These are phyloP conservation scores for Didymodactylos carnosus DNA, from an alignment of 2,888 invertebrate species.

Conservation along the genomic window DNA sequence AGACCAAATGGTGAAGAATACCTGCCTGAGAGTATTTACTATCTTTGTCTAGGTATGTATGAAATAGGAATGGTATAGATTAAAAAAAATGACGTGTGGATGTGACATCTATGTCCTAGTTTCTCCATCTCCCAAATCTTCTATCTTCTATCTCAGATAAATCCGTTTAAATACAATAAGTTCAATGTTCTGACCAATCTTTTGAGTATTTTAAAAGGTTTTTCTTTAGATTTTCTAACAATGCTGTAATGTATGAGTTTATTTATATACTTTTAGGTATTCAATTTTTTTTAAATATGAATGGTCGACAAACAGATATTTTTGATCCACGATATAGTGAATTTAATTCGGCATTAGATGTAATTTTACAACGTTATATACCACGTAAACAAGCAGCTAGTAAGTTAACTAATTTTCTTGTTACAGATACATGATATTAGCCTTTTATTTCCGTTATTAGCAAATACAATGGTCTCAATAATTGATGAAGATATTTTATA, in stretches of 20 bases:
- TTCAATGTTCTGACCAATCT: no score
- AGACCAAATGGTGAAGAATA: slow-evolving; percentile 79
- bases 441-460: no score
- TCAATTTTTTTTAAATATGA: slow-evolving; percentile 68
- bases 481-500: slow-evolving; percentile 87
- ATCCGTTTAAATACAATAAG: no score
- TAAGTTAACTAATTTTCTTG: neutral
- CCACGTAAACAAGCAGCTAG: neutral
- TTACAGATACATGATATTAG: no score
- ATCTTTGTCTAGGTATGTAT: slow-evolving; percentile 49
- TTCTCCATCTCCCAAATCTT: no score
- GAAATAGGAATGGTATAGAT: no score
- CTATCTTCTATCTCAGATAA: no score
- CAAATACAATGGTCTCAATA: neutral
- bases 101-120: no score
- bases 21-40: slow-evolving; percentile 80
- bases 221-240: no score
- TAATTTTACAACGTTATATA: neutral
- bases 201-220: no score
- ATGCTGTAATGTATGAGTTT: neutral
- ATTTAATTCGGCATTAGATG: neutral
- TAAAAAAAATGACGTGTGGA: no score
- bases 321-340: neutral
- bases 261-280: slow-evolving; percentile 41
- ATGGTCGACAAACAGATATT: slow-evolving; percentile 38